Percentiles rank a stretch among this genome's conserved stretches.
Conservation (phyloP, 1,140 invertebrate genomes). For the Drosophila bifasciata region DNA sequence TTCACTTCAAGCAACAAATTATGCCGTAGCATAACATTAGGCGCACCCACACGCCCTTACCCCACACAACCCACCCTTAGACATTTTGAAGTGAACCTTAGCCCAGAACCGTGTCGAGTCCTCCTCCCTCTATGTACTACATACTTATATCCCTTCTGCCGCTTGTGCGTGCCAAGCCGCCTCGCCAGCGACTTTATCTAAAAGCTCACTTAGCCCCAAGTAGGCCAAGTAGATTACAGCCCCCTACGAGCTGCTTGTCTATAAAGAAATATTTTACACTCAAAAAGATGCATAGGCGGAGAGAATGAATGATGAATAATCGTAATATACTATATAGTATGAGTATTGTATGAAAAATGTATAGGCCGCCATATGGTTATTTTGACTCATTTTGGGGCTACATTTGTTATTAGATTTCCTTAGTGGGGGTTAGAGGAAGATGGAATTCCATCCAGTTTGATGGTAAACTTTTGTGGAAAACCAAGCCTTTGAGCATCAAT, state of each 20-base stretch:
- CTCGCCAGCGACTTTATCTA: slow-evolving; percentile 76
- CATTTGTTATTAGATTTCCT: slow-evolving; percentile 19
- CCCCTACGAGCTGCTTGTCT: slow-evolving; percentile 58
- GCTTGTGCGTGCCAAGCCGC: slow-evolving; percentile 69
- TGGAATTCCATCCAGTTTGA: not conserved
- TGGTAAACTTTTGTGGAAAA: not conserved
- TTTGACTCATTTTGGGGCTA: slow-evolving; percentile 10
- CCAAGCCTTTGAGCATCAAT: too few species aligned
- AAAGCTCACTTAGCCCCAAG: slow-evolving; percentile 79
- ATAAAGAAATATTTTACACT: slow-evolving; percentile 9
- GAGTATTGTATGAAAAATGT: slow-evolving; percentile 5
- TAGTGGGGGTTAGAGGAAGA: too few species aligned
- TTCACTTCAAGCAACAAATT: slow-evolving; percentile 81
- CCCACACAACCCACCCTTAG: slow-evolving; percentile 10
- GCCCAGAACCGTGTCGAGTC: slow-evolving; percentile 14
- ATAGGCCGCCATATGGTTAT: slow-evolving; percentile 23
- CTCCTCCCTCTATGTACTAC: not conserved
- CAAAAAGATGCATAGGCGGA: slow-evolving; percentile 4
- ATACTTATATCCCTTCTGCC: slow-evolving; percentile 8
- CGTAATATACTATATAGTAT: slow-evolving; percentile 21
- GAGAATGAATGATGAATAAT: slow-evolving; percentile 38
- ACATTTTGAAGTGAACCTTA: slow-evolving; percentile 45
- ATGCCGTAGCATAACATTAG: slow-evolving; percentile 79
- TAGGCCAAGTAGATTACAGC: slow-evolving; percentile 79
- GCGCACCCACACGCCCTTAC: slow-evolving; percentile 49